These are phyloP conservation scores for Rhagonycha fulva DNA, from an alignment of 2,888 invertebrate species.

Conservation along the genomic window DNA sequence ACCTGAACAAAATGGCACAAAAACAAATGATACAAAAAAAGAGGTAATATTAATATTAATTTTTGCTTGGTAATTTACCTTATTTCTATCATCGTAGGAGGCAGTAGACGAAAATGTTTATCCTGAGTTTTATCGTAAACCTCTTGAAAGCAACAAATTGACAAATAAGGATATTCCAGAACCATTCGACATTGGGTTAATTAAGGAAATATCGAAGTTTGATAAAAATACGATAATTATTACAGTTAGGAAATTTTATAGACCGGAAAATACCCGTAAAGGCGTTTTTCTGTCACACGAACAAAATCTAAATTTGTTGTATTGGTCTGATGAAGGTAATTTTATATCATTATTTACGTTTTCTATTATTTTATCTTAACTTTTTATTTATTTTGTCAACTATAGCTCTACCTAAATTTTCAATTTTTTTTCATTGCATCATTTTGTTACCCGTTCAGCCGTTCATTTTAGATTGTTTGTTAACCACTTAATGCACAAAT, in stretches of 20 bases:
- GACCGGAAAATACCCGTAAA: slow-evolving; percentile 75
- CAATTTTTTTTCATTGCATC: too few species aligned
- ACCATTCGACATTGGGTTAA: slow-evolving; percentile 75
- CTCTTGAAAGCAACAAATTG: slow-evolving; percentile 68
- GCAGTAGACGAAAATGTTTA: slow-evolving; percentile 72
- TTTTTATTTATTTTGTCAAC: too few species aligned
- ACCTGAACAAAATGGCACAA: background rate
- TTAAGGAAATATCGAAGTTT: slow-evolving; percentile 62
- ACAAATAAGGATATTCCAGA: slow-evolving; percentile 73
- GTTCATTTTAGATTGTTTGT: too few species aligned
- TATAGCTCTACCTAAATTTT: too few species aligned
- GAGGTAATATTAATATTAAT: background rate
- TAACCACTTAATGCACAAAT: too few species aligned
- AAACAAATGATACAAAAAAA: background rate
- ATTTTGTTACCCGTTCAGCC: too few species aligned
- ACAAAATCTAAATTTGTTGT: slow-evolving; percentile 74
- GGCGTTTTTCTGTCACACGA: slow-evolving; percentile 60
- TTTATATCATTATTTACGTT: background rate
- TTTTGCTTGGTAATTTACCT: background rate
- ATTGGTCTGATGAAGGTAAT: slow-evolving; percentile 76
- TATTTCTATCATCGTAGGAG: slow-evolving; percentile 47
- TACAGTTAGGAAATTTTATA: slow-evolving; percentile 70
- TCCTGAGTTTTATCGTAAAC: slow-evolving; percentile 81
- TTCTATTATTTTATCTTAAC: too few species aligned
- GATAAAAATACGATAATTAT: slow-evolving; percentile 65